Base-by-base conservation (phyloP, 2,797 vertebrate genomes). In the Semotilus atromaculatus region DNA sequence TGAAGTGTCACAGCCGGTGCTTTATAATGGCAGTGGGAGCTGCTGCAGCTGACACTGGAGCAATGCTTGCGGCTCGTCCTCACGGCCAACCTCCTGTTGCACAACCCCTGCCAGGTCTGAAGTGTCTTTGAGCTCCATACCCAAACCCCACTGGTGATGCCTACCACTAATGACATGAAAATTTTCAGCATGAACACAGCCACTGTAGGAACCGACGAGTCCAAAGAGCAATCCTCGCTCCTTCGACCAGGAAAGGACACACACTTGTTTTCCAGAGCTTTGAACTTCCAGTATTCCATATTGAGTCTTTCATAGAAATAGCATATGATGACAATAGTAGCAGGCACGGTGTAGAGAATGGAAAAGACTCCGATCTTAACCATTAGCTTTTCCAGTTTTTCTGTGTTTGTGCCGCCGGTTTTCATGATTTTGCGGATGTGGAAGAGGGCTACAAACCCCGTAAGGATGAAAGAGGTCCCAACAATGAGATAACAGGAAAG, bases 71-170 rank as follows among this genome's bases (percentile, higher is more conserved):
- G 94, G 85, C 91, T 90, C 70, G 95, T 94, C 91, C 95, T 93
- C 86, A 93, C 76, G 0, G 93, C 94, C 90, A 96, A 92, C 89
- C 95, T 95, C 75, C 95, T 94, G 90, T 95, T 93, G 90, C 96
- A 97, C 76, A 97, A 92, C 81, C 94, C 95, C 90, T 97, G 96
- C 96, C 97, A 97, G 76, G 95, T 96, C 93, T 97, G 96, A 64
- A 97, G 94, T 0, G 96, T 97, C 93, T 97, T 97, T 89, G 96
- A 96, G 91, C 96, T 97, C 97, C 97, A 97, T 6, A 97, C 96
- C 97, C 97, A 97, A 62, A 97, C 96, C 0, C 97, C 96, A 0
- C 96, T 96, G 91, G 96, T 96, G 91, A 97, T 97, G 86, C 97
- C 97, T 89, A 97, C 96, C 90, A 96, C 96, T 88, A 97, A 91